Percentiles rank a stretch among this genome's conserved stretches.
Evolutionary conservation across 2,113 vertebrate species (phyloP).

Genomic region (Nansenia antarctica): DNA sequence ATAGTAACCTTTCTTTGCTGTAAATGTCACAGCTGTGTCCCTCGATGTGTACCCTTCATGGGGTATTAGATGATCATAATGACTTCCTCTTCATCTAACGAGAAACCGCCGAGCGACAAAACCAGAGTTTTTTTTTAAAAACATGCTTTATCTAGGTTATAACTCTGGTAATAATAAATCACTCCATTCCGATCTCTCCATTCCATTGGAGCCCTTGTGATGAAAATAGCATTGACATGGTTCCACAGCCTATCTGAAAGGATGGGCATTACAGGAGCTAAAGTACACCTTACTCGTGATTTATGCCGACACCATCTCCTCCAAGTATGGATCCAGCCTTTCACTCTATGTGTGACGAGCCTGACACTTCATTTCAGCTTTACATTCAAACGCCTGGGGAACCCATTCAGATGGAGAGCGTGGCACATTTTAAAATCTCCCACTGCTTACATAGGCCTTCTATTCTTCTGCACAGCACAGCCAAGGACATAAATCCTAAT

Average conservation of each 20-base stretch:
- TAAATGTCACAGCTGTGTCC: no score
- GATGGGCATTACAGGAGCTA: neutral
- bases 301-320: slow-evolving; percentile 14
- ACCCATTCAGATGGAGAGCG: slow-evolving; percentile 32
- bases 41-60: no score
- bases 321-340: slow-evolving; percentile 14
- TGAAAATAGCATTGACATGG: neutral
- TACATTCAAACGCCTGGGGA: neutral
- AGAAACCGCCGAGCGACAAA: no score
- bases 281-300: slow-evolving; percentile 1
- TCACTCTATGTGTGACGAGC: neutral
- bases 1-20: no score
- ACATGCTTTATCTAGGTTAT: no score
- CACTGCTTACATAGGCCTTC: slow-evolving; percentile 21
- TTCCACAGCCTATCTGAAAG: neutral
- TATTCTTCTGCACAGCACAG: neutral
- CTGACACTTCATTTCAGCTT: slow-evolving; percentile 17
- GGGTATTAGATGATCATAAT: no score
- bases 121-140: no score
- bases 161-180: no score
- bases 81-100: no score
- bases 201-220: slow-evolving; percentile 3
- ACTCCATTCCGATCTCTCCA: no score
- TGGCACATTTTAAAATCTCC: slow-evolving; percentile 12
- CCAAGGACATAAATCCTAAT: neutral